A percentile compares a stretch with the other conserved stretches of the same genome.
Evolutionary conservation across 2,113 vertebrate genomes (phyloP).

Genomic region (Vidua chalybeata): DNA sequence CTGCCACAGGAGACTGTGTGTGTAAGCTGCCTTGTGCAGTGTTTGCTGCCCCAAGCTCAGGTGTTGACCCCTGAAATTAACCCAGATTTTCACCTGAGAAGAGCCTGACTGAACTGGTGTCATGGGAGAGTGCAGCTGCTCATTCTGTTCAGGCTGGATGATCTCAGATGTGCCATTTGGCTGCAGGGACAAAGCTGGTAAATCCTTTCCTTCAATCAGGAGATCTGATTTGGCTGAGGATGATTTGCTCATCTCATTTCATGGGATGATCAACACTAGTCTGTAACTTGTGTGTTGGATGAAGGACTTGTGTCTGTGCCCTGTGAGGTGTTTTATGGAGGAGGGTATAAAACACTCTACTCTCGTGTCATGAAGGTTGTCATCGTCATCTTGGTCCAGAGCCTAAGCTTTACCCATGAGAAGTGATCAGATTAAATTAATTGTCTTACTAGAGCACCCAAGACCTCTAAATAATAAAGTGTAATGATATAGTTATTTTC

Average conservation of each 20-base stretch:
- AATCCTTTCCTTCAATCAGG: neutral
- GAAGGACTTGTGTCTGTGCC: neutral
- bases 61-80: slow-evolving; percentile 20
- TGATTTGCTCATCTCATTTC: neutral
- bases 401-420: neutral
- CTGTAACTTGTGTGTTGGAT: neutral
- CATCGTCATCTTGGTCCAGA: neutral
- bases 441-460: neutral
- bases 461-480: neutral
- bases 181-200: neutral
- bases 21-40: neutral
- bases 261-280: neutral
- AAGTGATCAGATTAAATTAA: neutral
- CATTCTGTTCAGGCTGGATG: neutral
- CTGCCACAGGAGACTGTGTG: neutral
- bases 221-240: neutral
- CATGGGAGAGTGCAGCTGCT: neutral
- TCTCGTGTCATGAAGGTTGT: neutral
- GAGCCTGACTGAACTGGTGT: neutral
- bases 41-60: neutral
- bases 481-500: neutral
- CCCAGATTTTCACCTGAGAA: neutral
- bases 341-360: neutral
- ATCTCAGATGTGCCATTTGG: neutral
- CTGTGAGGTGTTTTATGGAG: neutral